Evolutionary conservation across 2,888 invertebrate species (phyloP).

Genomic region (Elysia crispata): DNA sequence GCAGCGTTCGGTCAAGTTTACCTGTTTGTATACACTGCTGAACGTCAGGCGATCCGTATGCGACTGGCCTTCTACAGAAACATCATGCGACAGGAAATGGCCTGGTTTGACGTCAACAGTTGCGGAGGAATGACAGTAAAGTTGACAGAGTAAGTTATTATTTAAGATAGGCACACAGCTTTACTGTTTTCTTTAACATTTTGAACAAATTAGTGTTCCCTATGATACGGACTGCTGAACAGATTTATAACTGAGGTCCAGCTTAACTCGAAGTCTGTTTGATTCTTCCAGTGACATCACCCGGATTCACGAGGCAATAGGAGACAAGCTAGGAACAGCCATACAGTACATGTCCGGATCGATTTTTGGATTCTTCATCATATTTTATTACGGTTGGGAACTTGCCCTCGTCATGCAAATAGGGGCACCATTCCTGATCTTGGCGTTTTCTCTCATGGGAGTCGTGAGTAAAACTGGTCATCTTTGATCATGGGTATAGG

Average conservation of each 20-base stretch:
- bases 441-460: background rate
- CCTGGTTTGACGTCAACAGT: constrained; percentile 69
- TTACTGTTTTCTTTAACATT: no score
- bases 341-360: constrained; percentile 85
- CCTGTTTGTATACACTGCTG: constrained; percentile 58
- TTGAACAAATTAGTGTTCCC: no score
- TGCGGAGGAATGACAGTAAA: constrained; percentile 67
- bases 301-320: constrained; percentile 87
- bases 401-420: constrained; percentile 83
- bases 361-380: constrained; percentile 46
- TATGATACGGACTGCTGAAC: no score
- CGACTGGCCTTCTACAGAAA: constrained; percentile 62
- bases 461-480: constrained; percentile 18
- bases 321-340: constrained; percentile 88
- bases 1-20: constrained; percentile 47
- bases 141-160: constrained; percentile 63
- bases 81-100: constrained; percentile 67
- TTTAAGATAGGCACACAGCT: no score
- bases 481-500: no score
- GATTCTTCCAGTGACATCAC: constrained; percentile 75
- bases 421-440: constrained; percentile 80
- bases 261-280: no score
- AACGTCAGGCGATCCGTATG: constrained; percentile 63
- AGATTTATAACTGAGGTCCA: no score
- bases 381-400: constrained; percentile 44